Evolutionary conservation across 2,888 invertebrate genomes (phyloP), one percentile per base, ranked within the genome.

Genomic region (Aspidiotus destructor): DNA sequence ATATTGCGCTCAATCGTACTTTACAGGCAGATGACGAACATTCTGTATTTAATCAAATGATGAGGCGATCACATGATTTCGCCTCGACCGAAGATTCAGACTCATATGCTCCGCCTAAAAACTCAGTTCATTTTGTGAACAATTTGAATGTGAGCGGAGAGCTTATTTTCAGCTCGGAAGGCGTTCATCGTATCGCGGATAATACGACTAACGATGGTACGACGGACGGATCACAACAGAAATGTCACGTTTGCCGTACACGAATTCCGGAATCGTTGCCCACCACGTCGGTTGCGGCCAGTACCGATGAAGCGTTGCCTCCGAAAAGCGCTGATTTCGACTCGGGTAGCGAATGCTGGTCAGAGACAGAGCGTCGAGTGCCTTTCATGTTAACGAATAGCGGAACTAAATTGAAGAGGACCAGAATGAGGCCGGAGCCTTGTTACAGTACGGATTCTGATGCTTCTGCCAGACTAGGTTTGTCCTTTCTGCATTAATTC

Each of bases 321-420:
- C 41, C 53, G 8, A 58, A 64, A 17, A 16, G 9, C 7, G 60
- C 17, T 28, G 60, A 60, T 9, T 81, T 81, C 16, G 78, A 80
- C 8, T 83, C 85, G 2, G 92, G 92, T 75, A 89, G 90, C 0
- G 92, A 92, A 76, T 85, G 88, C 44, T 92, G 91, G 86, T 91
- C 91, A 0, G 92, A 92, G 75, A 91, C 92, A 0, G 92, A 92
- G 75, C 81, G 89, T 60, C 85, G 84, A 70, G 89, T 92, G 2
- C 91, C 91, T 0, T 90, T 92, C 40, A 91, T 91, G 10, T 71
- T 77, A 8, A 58, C 58, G 13, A 65, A n/a, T 15, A 41, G 58
- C 48, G 60, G 17, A 7, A 44, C 58, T 15, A 65, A 65, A 48
- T 17, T 60, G 17, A 41, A 28, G 44, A 28, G 9, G 11, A 41